Evolutionary conservation across 23 tunicate genomes (phyloP), one percentile per base, ranked within the genome.

Genomic region (Phallusia fumigata): DNA sequence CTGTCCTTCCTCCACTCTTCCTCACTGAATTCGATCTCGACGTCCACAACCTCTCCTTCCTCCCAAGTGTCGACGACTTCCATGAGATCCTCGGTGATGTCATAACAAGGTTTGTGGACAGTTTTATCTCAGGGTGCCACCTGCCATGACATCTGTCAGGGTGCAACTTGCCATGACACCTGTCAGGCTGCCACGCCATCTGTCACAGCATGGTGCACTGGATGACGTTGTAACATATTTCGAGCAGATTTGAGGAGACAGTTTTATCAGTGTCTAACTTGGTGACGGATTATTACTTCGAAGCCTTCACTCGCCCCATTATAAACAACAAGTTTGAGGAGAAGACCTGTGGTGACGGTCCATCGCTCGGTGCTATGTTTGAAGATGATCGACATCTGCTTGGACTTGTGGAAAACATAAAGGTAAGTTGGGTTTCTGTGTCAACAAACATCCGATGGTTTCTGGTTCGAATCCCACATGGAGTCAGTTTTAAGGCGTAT

Each of bases 291-390:
- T 22, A 36, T 40, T 96, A 87, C 82, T 96, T 96, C 79, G 94
- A 96, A 69, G 99, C 99, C 12, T 96, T 96, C 86, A 96, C 99
- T 16, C 94, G 99, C 0, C 99, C 99, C 19, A 82, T 88, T 24
- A 91, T 96, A 65, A 96, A 96, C 93, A 85, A 74, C 50, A 96
- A 96, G 72, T 91, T 91, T 79, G 99, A 96, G 58, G 99, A 96
- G 69, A 96, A 96, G 76, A 87, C 88, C 32, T 96, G 99, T 75
- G 99, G 99, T 10, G 99, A 96, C 26, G 99, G 99, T 0, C 99
- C 99, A 0, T 91, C 96, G 0, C 79, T 96, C 3, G 74, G 81
- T 1, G 90, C 96, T 26, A 96, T 96, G 96, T 96, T 96, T 77
- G 96, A 96, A 32, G 99, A 96, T 79, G 99, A 96, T 65, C 72